These are phyloP conservation scores for Pterocles gutturalis DNA, from an alignment of 2,113 vertebrate species.

Conservation along the genomic window DNA sequence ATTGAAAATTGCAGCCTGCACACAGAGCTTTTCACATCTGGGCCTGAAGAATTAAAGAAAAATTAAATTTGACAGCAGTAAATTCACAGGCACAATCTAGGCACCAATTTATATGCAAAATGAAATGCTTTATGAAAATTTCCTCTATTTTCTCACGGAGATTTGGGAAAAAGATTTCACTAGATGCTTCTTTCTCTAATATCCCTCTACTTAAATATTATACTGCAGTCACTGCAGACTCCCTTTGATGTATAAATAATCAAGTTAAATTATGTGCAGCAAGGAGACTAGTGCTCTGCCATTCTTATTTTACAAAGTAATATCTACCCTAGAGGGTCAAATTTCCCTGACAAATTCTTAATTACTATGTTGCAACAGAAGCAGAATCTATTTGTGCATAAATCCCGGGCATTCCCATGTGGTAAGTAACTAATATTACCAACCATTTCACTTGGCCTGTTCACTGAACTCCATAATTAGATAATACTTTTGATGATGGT, in stretches of 20 bases:
- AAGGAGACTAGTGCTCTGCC: slow-evolving; percentile 86
- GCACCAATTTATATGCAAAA: slow-evolving; percentile 99
- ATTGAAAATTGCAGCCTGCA: slow-evolving; percentile 92
- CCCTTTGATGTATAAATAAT: slow-evolving; percentile 99
- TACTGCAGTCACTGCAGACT: slow-evolving; percentile 88
- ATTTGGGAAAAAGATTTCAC: slow-evolving; percentile 84
- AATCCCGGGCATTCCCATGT: slow-evolving; percentile 87
- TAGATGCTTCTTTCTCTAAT: slow-evolving; percentile 82
- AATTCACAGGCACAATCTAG: slow-evolving; percentile 90
- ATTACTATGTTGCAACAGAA: slow-evolving; percentile 93
- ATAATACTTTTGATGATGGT: slow-evolving; percentile 94
- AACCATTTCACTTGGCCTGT: slow-evolving; percentile 84
- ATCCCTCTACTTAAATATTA: slow-evolving; percentile 89
- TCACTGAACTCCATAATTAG: slow-evolving; percentile 96
- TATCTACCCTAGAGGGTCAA: slow-evolving; percentile 99
- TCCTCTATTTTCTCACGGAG: slow-evolving; percentile 86
- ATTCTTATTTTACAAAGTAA: slow-evolving; percentile 98
- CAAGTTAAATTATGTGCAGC: slow-evolving; percentile 94
- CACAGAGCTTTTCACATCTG: slow-evolving; percentile 86
- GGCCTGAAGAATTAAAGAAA: slow-evolving; percentile 99
- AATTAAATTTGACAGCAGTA: slow-evolving; percentile 99
- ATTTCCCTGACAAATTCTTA: slow-evolving; percentile 99
- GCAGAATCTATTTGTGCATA: slow-evolving; percentile 96
- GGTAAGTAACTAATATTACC: slow-evolving; percentile 88
- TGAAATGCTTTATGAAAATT: slow-evolving; percentile 90